Conservation (phyloP, 2,113 vertebrate genomes). For the Asarcornis scutulata region DNA sequence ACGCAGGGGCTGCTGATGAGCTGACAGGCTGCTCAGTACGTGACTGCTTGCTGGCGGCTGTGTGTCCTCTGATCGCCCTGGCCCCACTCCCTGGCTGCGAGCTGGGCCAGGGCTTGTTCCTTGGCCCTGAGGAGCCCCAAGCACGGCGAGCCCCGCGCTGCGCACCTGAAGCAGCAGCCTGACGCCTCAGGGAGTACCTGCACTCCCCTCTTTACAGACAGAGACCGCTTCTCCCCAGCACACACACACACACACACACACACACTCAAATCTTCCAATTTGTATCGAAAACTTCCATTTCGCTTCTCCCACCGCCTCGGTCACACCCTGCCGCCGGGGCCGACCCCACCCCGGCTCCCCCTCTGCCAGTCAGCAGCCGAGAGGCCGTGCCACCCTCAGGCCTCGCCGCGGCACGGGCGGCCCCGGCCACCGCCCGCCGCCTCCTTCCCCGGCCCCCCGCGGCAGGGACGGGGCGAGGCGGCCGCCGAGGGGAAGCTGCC, state of each 20-base stretch:
- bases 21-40: not conserved
- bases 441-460: not conserved
- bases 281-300: rapidly evolving
- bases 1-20: not conserved
- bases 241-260: no score
- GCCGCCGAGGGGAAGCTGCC: not conserved
- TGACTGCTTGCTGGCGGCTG: rapidly evolving
- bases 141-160: not conserved
- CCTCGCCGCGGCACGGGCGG: not conserved
- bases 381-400: not conserved
- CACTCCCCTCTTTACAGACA: not conserved
- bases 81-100: rapidly evolving
- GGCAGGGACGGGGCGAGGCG: not conserved
- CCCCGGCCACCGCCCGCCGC: not conserved
- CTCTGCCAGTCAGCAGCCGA: not conserved
- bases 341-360: slow-evolving; percentile 2
- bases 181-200: not conserved
- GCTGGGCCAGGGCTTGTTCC: not conserved
- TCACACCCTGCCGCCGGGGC: not conserved
- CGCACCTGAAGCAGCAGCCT: not conserved
- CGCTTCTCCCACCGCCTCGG: rapidly evolving
- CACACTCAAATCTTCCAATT: no score
- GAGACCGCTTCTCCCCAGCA: not conserved
- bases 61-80: rapidly evolving
- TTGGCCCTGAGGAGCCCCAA: not conserved